Base-by-base conservation (phyloP, 1,140 invertebrate species). In the Papilio polyxenes region DNA sequence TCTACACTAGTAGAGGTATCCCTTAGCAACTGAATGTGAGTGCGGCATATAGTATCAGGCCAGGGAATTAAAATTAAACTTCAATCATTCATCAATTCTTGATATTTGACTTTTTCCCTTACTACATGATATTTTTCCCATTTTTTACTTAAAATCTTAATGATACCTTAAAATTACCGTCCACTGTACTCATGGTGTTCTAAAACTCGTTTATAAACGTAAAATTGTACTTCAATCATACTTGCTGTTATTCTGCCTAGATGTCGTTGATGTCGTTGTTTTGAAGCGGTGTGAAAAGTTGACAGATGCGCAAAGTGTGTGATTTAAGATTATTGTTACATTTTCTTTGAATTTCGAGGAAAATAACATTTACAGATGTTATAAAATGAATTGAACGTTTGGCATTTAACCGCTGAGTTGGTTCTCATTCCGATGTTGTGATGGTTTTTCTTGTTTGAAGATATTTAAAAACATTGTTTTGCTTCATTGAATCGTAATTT, bases 241-340 rank as follows among this genome's bases (percentile, higher is more conserved):
- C 78, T 82, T 23, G 23, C 9, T 40, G 48, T 75, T 77, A 49
- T 84, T 84, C 3, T 23, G 76, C 78, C 80, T 84, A 89, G 89
- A 89, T 89, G 89, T 87, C 87, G 83, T 51, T 89, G 77, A 49
- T 37, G 80, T 74, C 78, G 82, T 85, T 89, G 87, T 89, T 88
- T 87, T 87, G 82, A 87, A 87, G 82, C 82, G 82, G 65, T 83
- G 37, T 75, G 85, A 87, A 87, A 86, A 87, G 79, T 82, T 90
- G 87, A 87, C 88, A 88, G 87, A 86, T 88, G 86, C 85, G 84
- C 83, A 83, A 80, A 89, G 84, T 76, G 78, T 80, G 65, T 48
- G 49, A 48, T 65, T 80, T 20, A 69, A 65, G 59, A 65, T 80
- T 80, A 48, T 48, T 65, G 78, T 80, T 80, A 69, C 20, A 80